A percentile compares a stretch with the other conserved stretches of the same genome.
Evolutionary conservation across 1,140 invertebrate species (phyloP).

Genomic region (Penaeus indicus): DNA sequence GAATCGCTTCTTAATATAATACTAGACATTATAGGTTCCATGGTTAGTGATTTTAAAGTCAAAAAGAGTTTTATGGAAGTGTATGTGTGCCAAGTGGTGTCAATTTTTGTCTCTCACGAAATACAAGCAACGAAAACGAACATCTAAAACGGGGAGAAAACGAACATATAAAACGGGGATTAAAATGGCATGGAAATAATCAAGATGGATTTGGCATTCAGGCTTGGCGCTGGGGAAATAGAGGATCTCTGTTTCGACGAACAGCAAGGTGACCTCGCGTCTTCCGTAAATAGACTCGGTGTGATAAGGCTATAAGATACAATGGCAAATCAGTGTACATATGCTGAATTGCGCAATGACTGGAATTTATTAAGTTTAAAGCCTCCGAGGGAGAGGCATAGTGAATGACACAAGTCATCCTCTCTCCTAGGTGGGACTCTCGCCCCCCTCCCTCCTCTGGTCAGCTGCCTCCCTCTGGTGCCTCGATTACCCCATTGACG

Average conservation of each 20-base stretch:
- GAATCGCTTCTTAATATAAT: neutral
- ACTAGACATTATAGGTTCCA: neutral
- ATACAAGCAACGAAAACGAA: neutral
- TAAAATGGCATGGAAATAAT: neutral
- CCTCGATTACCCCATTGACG: too few species aligned
- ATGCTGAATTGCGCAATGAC: too few species aligned
- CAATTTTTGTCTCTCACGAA: neutral
- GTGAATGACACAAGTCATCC: too few species aligned
- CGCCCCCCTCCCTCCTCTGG: too few species aligned
- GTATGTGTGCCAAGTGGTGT: constrained; percentile 29
- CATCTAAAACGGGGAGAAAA: neutral
- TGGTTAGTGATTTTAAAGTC: neutral
- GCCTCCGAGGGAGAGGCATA: too few species aligned
- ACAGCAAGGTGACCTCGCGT: neutral
- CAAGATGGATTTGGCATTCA: neutral
- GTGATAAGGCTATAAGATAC: neutral
- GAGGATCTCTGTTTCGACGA: constrained; percentile 9
- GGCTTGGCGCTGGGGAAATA: neutral
- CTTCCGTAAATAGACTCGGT: neutral
- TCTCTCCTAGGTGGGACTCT: too few species aligned
- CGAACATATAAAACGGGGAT: neutral
- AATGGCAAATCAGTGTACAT: neutral
- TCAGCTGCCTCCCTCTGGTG: too few species aligned
- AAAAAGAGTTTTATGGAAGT: neutral
- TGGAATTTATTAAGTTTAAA: too few species aligned